Percentiles rank a stretch among this genome's conserved stretches.
Conservation (phyloP, 2,113 vertebrate genomes). For the Setophaga petechia region DNA sequence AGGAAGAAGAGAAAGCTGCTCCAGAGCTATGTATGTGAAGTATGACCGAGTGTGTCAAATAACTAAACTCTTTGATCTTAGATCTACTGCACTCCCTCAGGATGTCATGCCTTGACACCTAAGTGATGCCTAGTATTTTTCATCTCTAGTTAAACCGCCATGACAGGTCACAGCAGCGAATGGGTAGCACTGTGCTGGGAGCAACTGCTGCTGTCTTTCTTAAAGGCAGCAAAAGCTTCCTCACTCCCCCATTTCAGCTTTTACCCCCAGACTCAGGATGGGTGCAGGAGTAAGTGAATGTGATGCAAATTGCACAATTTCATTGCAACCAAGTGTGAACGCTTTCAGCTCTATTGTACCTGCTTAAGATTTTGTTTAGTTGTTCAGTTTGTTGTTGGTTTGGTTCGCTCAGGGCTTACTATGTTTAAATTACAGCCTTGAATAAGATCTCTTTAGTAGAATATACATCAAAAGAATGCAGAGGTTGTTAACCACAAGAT, state of each 20-base stretch:
- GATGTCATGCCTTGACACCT: background rate
- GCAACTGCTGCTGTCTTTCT: background rate
- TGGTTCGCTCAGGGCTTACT: background rate
- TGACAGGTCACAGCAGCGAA: background rate
- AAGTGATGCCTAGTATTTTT: background rate
- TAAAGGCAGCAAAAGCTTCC: background rate
- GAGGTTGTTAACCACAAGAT: background rate
- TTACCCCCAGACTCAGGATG: background rate
- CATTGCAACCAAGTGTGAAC: background rate
- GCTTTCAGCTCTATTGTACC: background rate
- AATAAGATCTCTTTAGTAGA: background rate
- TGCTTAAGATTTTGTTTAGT: background rate
- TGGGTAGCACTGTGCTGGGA: accelerated
- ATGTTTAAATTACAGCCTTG: background rate
- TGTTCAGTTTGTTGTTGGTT: background rate
- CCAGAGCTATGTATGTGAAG: background rate
- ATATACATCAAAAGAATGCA: background rate
- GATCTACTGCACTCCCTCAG: background rate
- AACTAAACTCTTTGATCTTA: background rate
- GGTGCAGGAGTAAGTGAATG: background rate
- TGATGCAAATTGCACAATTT: background rate
- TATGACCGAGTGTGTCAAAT: accelerated
- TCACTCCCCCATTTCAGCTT: background rate
- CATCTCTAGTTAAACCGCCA: background rate
- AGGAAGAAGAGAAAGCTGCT: background rate